These are phyloP conservation scores for Helicorthomorpha holstii DNA, from an alignment of 1,140 invertebrate genomes.

Conservation along the genomic window DNA sequence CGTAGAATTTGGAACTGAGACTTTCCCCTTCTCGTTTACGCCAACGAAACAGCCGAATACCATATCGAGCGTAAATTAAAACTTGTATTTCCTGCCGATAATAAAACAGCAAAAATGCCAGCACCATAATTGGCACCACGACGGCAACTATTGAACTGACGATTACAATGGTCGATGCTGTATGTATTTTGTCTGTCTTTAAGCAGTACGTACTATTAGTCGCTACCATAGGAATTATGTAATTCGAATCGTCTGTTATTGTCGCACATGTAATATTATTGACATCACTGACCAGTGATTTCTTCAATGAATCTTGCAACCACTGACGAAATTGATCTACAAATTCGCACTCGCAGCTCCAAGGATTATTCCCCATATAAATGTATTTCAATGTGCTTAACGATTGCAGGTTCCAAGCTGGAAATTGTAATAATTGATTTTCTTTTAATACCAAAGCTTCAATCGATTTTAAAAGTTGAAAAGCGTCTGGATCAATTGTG, in stretches of 20 bases:
- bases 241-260: not conserved
- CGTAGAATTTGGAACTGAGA: not conserved
- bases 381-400: not conserved
- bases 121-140: not conserved
- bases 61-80: not conserved
- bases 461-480: not conserved
- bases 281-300: not conserved
- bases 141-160: not conserved
- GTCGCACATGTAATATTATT: not conserved
- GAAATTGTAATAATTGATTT: not conserved
- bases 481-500: not conserved
- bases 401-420: not conserved
- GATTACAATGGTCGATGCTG: not conserved
- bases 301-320: not conserved
- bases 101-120: not conserved
- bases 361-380: not conserved
- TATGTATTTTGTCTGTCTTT: not conserved
- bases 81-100: not conserved
- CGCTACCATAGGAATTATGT: not conserved
- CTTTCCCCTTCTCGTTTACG: not conserved
- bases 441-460: not conserved
- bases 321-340: not conserved
- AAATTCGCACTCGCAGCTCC: constrained; percentile 3
- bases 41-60: not conserved
- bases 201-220: not conserved